phyloP scores from a whole-genome alignment of 2,888 invertebrate species.

The Trachelus iudaicus region DNA sequence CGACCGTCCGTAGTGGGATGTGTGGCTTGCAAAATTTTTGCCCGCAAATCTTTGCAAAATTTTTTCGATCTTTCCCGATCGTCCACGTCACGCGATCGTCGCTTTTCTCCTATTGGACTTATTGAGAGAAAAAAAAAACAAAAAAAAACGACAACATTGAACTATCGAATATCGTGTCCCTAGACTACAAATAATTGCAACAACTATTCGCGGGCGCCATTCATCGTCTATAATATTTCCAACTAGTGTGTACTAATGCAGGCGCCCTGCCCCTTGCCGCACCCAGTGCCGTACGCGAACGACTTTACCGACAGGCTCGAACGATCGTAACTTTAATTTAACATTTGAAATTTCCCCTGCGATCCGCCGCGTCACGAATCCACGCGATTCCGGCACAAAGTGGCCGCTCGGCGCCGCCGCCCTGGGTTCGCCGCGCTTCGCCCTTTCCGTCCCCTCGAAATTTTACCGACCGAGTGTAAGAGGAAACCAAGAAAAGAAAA shows the following conservation, averaged over 20 bases:
- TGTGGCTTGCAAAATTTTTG: background rate
- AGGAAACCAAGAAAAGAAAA: too few relatives aligned
- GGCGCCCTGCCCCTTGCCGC: slow-evolving; percentile 52
- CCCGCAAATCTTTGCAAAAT: background rate
- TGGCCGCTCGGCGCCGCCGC: slow-evolving; percentile 50
- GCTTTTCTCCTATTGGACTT: slow-evolving; percentile 28
- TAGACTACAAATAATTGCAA: slow-evolving; percentile 59
- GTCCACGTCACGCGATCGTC: slow-evolving; percentile 11
- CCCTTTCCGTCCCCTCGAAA: background rate
- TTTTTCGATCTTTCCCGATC: background rate
- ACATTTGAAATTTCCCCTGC: too few relatives aligned
- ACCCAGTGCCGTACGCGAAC: background rate
- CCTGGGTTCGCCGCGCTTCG: slow-evolving; percentile 39
- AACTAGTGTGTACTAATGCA: slow-evolving; percentile 63
- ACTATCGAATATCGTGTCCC: slow-evolving; percentile 53
- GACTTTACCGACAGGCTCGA: too few relatives aligned
- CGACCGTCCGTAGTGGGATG: background rate
- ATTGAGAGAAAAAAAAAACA: too few relatives aligned
- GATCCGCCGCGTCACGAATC: background rate
- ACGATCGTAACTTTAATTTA: too few relatives aligned
- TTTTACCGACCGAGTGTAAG: too few relatives aligned
- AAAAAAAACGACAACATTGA: slow-evolving; percentile 59
- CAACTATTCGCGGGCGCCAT: slow-evolving; percentile 59
- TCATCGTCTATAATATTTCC: slow-evolving; percentile 45
- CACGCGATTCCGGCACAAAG: slow-evolving; percentile 36